Base-by-base conservation (phyloP, 2,888 invertebrate genomes). In the Nipponacmea schrenckii region DNA sequence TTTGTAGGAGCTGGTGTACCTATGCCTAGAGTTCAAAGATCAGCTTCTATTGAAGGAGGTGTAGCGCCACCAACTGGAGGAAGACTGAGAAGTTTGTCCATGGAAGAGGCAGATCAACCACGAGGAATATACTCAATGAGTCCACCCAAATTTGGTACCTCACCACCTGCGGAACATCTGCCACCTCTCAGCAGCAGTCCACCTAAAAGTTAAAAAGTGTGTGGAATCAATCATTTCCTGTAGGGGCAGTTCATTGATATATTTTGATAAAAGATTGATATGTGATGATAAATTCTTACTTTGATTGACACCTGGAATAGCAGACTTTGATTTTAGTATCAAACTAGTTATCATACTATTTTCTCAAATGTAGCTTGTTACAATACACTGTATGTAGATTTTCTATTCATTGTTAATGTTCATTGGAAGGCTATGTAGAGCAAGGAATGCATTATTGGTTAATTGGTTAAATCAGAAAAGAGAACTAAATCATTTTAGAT, bases 21-120 rank as follows among this genome's bases (percentile, higher is more conserved):
- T 0, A 93, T 95, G 89, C 94, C 94, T 0, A 94, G 94, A 20
- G 93, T 95, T 67, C 94, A 94, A 86, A 92, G 94, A 68, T 92
- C 82, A 14, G 73, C 80, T 15, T 84, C 83, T 2, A 74, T 79
- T 17, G 84, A 84, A 66, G 75, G 74, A n/a, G 78, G 78, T 8
- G 70, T 77, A 4, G 79, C 77, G 39, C 77, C 74, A 20, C 44
- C 73, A 44, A 68, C 79, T 68, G 70, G 78, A 45, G 73, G 80
- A 12, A 81, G 86, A 27, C 80, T 81, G 56, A 94, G 95, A 89
- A 93, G 86, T 68, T 84, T 86, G 84, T 88, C 88, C 10, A 88
- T 88, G 88, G 88, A 88, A 73, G 88, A 88, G 71, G 87, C 87
- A 46, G 88, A 88, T 77, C 81, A 82, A 68, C 88, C 88, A 8